A percentile compares a stretch with the other conserved stretches of the same genome.
phyloP scores from a whole-genome alignment of 2,797 vertebrate species.

The Leptoclinus maculatus region DNA sequence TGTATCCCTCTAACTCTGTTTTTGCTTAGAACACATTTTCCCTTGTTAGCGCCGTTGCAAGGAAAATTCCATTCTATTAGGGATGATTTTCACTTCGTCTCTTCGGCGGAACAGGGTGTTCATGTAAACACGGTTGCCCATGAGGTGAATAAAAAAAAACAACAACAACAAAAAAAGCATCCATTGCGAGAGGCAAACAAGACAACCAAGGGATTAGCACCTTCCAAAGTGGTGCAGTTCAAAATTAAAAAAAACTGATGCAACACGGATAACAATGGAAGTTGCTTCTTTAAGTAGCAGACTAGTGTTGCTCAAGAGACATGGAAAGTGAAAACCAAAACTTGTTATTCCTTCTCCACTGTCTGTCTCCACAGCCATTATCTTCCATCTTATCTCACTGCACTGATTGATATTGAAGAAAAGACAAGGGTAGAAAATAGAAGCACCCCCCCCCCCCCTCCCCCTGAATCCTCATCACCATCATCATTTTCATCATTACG shows the following conservation, averaged over 20 bases:
- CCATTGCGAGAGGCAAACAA: constrained; percentile 9
- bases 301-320: background rate
- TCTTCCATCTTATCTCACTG: constrained; percentile 65
- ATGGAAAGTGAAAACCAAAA: constrained; percentile 30
- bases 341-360: constrained; percentile 45
- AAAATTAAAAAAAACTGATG: constrained; percentile 34
- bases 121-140: constrained; percentile 28
- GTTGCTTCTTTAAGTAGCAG: background rate
- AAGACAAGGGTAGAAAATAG: constrained; percentile 79
- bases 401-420: constrained; percentile 80
- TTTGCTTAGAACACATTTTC: constrained; percentile 67
- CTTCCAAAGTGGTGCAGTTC: constrained; percentile 22
- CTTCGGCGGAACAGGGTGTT: constrained; percentile 30
- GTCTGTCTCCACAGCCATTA: constrained; percentile 66
- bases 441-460: constrained; percentile 42
- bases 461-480: constrained; percentile 81
- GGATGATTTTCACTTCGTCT: constrained; percentile 56
- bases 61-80: constrained; percentile 49
- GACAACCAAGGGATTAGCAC: constrained; percentile 4
- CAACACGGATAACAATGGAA: constrained; percentile 1
- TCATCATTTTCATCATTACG: constrained; percentile 86
- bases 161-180: constrained; percentile 19
- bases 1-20: constrained; percentile 46
- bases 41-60: constrained; percentile 58
- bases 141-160: constrained; percentile 19